Evolutionary conservation across 1,140 invertebrate genomes (phyloP), one percentile per base, ranked within the genome.

Genomic region (Lerema accius): DNA sequence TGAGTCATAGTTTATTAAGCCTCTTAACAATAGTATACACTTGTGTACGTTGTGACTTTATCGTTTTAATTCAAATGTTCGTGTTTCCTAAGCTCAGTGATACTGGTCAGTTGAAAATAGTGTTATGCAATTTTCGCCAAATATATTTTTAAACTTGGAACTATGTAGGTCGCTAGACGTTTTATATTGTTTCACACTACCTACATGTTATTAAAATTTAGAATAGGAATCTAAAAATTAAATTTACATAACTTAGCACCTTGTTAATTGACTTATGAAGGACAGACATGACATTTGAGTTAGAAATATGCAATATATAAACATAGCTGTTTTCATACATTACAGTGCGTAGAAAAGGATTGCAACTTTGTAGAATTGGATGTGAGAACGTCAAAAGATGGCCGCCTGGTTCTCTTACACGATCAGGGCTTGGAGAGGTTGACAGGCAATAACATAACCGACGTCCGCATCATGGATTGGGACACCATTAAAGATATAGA

Each of bases 341-440:
- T 79, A 45, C 80, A 95, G 94, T 93, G 93, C 71, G 92, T 93
- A 64, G 90, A 92, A 37, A 92, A 93, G 72, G 94, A 95, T 0
- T 95, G 94, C 67, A 92, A 90, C 66, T 93, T 93, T 16, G 91
- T 97, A n/a, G 96, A 97, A 83, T 92, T 97, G 78, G 96, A 97
- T 89, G 87, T 97, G 10, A 82, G 92, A 9, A 91, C 96, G 9
- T 96, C 95, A 0, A 92, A 91, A 67, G 96, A 97, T 86, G 93
- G 93, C 46, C 89, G 95, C 58, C 93, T 95, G 39, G 92, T 97
- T 59, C 69, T 96, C 4, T 93, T 96, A 45, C 96, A 97, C 84
- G 96, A 97, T 81, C 77, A 92, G 51, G 94, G 92, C 2, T 79
- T 96, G 40, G 93, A 95, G 69, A 83, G 96, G 78, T 91, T 96